phyloP scores from a whole-genome alignment of 2,797 vertebrate species.

The Malacoctenus gilli region DNA sequence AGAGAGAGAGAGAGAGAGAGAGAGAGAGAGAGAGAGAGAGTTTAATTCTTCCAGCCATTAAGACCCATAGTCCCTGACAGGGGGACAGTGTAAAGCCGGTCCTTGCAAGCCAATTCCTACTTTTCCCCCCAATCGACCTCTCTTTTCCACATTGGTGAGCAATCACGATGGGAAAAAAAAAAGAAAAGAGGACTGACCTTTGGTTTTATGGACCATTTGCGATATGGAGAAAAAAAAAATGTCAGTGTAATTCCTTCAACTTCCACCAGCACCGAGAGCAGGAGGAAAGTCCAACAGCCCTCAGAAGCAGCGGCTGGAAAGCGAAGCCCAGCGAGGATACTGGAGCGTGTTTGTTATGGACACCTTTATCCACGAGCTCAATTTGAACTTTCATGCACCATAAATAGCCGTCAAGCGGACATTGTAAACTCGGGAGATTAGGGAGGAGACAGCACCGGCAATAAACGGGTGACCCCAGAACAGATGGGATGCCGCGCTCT shows the following conservation, averaged over 20 bases:
- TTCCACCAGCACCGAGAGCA: constrained; percentile 12
- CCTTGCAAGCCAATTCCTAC: constrained; percentile 59
- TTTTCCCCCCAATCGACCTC: constrained; percentile 37
- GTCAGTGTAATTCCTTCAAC: constrained; percentile 50
- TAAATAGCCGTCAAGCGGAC: constrained; percentile 59
- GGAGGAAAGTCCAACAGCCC: no score
- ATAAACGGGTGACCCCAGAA: constrained; percentile 54
- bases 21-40: no score
- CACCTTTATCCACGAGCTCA: constrained; percentile 49
- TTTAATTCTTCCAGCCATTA: constrained; percentile 34
- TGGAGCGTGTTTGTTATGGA: constrained; percentile 4
- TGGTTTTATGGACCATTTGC: constrained; percentile 77
- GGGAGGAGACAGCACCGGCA: constrained; percentile 53
- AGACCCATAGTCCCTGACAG: constrained; percentile 62
- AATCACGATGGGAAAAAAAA: constrained; percentile 34
- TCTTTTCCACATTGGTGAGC: constrained; percentile 64
- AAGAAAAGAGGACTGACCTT: constrained; percentile 70
- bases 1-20: no score
- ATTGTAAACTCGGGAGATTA: constrained; percentile 52
- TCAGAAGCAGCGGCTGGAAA: no score
- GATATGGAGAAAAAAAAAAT: constrained; percentile 52
- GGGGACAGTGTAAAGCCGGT: constrained; percentile 58
- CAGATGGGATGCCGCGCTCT: constrained; percentile 65
- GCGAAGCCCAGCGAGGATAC: constrained; percentile 36
- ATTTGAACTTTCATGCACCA: constrained; percentile 70